Evolutionary conservation across 1,140 invertebrate genomes (phyloP), one percentile per base, ranked within the genome.

Genomic region (Papilio machaon): DNA sequence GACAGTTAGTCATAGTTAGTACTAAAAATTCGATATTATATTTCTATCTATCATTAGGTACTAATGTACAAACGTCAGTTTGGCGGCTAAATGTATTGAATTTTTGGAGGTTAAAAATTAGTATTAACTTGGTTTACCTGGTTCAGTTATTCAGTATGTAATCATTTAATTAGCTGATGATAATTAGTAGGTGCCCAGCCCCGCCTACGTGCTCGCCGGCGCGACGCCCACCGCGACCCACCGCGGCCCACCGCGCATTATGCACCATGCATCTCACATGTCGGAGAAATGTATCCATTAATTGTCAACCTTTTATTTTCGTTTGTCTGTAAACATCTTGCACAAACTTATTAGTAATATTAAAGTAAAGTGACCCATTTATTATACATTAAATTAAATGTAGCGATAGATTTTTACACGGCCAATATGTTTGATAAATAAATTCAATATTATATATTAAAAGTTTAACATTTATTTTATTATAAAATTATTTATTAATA

Each of bases 101-200:
- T 64, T 64, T 10, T 19, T 23, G 0, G 10, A 30, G 60, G 23
- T 30, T 23, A 76, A 58, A 52, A 35, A 54, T 30, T 30, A 8
- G 35, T 13, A 76, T 10, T 5, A 52, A 15, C 15, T 23, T 54
- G 47, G 11, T 35, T 35, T 74, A 60, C 58, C 6, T 38, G 47
- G 13, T 74, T 58, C 35, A 74, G 74, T 80, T 73, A 46, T 83
- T 83, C 79, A 83, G 76, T 82, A 73, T 77, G 67, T 81, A 81
- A 82, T 81, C 54, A 46, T 67, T 67, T 79, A 79, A 79, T 80
- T 82, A 82, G 82, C 67, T 52, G 60, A 84, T 82, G 82, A 85
- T 86, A 85, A 86, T 85, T 83, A 85, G 82, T 84, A 82, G 84
- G 81, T 77, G 77, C 82, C 82, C 17, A n/a, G 54, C 17, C 81